A percentile compares a stretch with the other conserved stretches of the same genome.
Evolutionary conservation across 2,113 vertebrate genomes (phyloP).

Genomic region (Tringa solitaria): DNA sequence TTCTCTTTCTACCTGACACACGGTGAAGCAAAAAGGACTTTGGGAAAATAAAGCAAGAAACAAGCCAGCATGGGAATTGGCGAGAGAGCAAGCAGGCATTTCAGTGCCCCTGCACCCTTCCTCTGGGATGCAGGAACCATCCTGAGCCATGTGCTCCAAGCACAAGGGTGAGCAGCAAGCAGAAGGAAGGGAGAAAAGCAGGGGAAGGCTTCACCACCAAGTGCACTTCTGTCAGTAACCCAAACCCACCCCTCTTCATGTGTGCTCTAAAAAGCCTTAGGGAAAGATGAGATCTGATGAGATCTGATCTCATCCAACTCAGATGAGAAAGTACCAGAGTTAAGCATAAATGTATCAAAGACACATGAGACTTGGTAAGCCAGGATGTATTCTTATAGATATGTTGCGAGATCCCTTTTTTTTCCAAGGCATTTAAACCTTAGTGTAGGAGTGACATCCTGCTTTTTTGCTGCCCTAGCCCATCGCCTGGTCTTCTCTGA

Average conservation of each 20-base stretch:
- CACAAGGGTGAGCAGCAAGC: background rate
- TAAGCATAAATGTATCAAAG: background rate
- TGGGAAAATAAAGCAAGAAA: background rate
- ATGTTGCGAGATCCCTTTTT: background rate
- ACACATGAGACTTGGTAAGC: rapidly evolving
- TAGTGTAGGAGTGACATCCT: background rate
- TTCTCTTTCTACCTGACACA: background rate
- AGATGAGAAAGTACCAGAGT: background rate
- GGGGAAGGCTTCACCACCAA: background rate
- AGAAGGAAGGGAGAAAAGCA: background rate
- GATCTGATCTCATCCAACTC: background rate
- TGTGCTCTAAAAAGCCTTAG: background rate
- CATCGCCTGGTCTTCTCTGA: background rate
- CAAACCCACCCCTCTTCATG: rapidly evolving
- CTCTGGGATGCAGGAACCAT: background rate
- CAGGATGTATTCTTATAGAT: background rate
- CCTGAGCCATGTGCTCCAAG: rapidly evolving
- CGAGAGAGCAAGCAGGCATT: background rate
- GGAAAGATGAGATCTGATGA: background rate
- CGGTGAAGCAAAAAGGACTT: background rate
- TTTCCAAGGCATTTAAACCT: background rate
- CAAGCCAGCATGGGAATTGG: background rate
- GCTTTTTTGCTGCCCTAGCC: background rate
- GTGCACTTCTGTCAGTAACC: background rate
- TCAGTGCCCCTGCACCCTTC: background rate